phyloP scores from a whole-genome alignment of 2,797 vertebrate species.

The Tauraco hartlaubi region DNA sequence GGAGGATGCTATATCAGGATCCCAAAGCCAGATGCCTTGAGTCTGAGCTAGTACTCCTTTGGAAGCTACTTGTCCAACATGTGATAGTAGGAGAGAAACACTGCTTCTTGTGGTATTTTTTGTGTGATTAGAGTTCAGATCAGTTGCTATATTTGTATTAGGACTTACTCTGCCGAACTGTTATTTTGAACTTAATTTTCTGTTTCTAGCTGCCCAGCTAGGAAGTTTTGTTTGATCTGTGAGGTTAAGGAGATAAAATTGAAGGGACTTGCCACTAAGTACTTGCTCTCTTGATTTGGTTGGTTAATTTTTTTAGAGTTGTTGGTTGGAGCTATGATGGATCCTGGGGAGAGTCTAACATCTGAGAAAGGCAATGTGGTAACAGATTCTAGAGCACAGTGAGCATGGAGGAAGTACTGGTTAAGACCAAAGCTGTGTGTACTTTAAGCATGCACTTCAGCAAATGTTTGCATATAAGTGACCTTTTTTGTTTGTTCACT shows the following conservation, averaged over 20 bases:
- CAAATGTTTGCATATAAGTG: neutral
- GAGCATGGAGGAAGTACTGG: neutral
- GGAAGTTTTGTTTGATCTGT: neutral
- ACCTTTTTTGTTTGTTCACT: constrained; percentile 45
- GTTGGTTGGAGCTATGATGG: neutral
- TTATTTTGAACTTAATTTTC: neutral
- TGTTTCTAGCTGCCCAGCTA: neutral
- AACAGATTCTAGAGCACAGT: neutral
- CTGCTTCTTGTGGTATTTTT: neutral
- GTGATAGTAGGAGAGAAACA: neutral
- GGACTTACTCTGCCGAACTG: neutral
- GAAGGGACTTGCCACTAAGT: accelerated
- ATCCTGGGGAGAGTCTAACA: neutral
- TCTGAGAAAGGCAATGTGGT: neutral
- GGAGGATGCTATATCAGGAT: neutral
- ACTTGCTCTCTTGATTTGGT: neutral
- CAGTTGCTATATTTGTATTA: neutral
- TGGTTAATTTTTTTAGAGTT: neutral
- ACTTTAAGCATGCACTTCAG: neutral
- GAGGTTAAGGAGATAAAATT: neutral
- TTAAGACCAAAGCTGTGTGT: neutral
- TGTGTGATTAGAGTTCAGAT: neutral
- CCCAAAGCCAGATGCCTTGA: neutral
- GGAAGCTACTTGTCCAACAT: neutral
- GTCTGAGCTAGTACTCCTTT: neutral